A percentile compares a stretch with the other conserved stretches of the same genome.
Evolutionary conservation across 2,797 vertebrate species (phyloP).

Genomic region (Pseudomugil tenellus): DNA sequence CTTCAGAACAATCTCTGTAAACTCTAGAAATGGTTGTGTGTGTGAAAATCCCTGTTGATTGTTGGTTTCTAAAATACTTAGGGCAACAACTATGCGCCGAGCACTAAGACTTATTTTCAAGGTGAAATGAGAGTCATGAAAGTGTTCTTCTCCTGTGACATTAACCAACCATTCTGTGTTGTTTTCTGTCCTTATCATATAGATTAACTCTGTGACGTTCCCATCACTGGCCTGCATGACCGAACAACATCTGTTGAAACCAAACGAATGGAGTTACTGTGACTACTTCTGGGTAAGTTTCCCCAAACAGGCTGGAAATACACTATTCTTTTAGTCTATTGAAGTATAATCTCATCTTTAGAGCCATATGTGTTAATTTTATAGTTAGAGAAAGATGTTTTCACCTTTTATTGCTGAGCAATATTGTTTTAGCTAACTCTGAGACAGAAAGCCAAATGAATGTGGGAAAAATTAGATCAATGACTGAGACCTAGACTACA

Average conservation of each 20-base stretch:
- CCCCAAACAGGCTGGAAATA: neutral
- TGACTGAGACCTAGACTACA: too few relatives aligned
- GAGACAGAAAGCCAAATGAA: too few relatives aligned
- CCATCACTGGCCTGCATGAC: conserved; percentile 88
- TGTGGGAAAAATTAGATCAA: too few relatives aligned
- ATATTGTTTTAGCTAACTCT: too few relatives aligned
- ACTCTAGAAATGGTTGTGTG: too few relatives aligned
- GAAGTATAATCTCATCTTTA: neutral
- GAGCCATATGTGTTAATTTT: neutral
- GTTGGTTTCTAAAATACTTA: too few relatives aligned
- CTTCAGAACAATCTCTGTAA: too few relatives aligned
- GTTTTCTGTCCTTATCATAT: neutral
- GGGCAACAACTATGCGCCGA: neutral
- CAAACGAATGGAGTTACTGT: conserved; percentile 98
- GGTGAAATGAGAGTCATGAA: conserved; percentile 19
- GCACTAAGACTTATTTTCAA: neutral
- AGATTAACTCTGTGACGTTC: conserved; percentile 98
- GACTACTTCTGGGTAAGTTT: conserved; percentile 96
- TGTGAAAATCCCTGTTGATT: too few relatives aligned
- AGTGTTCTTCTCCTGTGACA: neutral
- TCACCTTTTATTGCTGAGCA: too few relatives aligned
- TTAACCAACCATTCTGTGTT: neutral
- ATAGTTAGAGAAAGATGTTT: too few relatives aligned
- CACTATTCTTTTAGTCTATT: neutral
- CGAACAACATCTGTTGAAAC: conserved; percentile 96